Evolutionary conservation across 2,888 invertebrate species (phyloP).

Genomic region (Cremastobaeus sp.): DNA sequence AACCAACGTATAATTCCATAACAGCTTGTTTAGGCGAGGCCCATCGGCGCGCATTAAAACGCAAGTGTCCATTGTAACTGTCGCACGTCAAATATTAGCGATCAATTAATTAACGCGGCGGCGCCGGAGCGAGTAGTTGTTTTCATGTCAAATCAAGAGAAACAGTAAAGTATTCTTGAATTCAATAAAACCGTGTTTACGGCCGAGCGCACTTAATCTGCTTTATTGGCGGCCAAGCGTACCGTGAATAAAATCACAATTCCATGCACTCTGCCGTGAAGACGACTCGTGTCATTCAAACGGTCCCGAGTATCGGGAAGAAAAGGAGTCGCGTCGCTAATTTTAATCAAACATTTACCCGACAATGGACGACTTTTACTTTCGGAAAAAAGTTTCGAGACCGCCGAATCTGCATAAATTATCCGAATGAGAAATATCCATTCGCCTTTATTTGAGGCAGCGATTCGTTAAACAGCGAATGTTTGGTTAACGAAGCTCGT

Average conservation of each 20-base stretch:
- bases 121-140: constrained; percentile 40
- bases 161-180: constrained; percentile 64
- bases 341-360: constrained; percentile 26
- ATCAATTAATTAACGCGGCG: constrained; percentile 50
- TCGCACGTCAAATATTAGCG: constrained; percentile 40
- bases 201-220: constrained; percentile 72
- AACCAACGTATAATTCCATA: background rate
- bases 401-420: too few species aligned
- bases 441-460: too few species aligned
- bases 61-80: constrained; percentile 6
- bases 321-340: background rate
- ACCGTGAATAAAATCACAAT: constrained; percentile 42
- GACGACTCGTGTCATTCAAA: too few species aligned
- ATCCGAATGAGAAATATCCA: too few species aligned
- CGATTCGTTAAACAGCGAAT: too few species aligned
- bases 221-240: constrained; percentile 68
- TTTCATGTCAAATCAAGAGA: constrained; percentile 45
- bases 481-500: too few species aligned
- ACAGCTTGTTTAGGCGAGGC: constrained; percentile 10
- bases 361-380: constrained; percentile 11
- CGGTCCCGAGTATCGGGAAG: too few species aligned
- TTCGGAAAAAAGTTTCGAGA: constrained; percentile 9
- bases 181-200: constrained; percentile 74
- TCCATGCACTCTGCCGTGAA: constrained; percentile 39
- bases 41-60: background rate